Conservation (phyloP, 2,797 vertebrate species). For the Microctenopoma lineatum region DNA sequence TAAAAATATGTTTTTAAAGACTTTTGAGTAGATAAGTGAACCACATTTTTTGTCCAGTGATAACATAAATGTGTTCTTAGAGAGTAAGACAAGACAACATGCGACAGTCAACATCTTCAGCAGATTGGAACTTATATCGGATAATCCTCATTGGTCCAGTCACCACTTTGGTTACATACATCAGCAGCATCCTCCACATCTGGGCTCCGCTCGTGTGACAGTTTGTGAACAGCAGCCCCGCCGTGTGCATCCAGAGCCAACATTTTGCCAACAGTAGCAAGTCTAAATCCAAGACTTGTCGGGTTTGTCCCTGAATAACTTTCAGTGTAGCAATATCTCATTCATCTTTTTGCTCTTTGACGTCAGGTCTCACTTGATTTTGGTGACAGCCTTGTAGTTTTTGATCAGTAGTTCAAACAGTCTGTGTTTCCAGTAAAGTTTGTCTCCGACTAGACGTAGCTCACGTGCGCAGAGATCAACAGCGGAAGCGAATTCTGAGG, state of each 20-base stretch:
- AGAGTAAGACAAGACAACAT: not conserved
- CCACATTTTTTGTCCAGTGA: not conserved
- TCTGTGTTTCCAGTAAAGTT: conserved; percentile 76
- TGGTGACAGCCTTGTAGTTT: conserved; percentile 58
- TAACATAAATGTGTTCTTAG: not conserved
- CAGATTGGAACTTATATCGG: not conserved
- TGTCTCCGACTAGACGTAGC: conserved; percentile 76
- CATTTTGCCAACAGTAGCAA: not conserved
- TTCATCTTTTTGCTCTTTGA: not conserved
- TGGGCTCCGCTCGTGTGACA: not conserved
- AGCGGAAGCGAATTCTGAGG: conserved; percentile 48
- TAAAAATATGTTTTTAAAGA: not conserved
- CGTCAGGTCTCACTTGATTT: conserved; percentile 52
- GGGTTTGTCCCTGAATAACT: not conserved
- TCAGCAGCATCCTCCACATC: conserved; percentile 1
- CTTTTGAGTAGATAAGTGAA: not conserved
- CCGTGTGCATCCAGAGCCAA: not conserved
- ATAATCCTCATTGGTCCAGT: not conserved
- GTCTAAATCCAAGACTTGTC: conserved; percentile 11
- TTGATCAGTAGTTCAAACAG: conserved; percentile 74
- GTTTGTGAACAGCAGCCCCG: conserved; percentile 4
- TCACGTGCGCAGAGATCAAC: conserved; percentile 59
- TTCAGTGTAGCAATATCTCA: not conserved
- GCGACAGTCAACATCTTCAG: not conserved
- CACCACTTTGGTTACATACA: not conserved